Percentiles rank a stretch among this genome's conserved stretches.
Evolutionary conservation across 2,113 vertebrate genomes (phyloP).

Genomic region (Danionella cerebrum): DNA sequence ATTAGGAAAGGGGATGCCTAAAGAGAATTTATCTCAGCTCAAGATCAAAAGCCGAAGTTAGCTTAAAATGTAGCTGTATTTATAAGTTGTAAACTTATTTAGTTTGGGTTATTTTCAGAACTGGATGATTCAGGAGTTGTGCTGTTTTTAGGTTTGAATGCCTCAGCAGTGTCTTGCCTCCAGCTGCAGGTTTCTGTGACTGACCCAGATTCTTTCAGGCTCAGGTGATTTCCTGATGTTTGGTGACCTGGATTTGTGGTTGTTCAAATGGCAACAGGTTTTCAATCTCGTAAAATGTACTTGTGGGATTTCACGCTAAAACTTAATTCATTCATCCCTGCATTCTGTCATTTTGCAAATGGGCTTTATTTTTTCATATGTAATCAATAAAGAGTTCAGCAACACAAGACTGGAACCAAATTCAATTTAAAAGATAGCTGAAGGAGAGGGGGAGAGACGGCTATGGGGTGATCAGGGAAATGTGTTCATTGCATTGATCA

Average conservation of each 20-base stretch:
- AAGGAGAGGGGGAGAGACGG: neutral
- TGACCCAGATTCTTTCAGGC: slow-evolving; percentile 16
- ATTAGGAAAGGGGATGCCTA: too few species aligned
- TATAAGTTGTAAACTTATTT: neutral
- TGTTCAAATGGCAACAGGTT: neutral
- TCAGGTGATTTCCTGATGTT: neutral
- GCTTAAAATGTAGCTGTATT: neutral
- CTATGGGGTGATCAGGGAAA: neutral
- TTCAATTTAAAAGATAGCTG: neutral
- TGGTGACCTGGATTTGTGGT: slow-evolving; percentile 10
- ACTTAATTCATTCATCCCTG: neutral
- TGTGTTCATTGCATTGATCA: slow-evolving; percentile 20
- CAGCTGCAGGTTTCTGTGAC: neutral
- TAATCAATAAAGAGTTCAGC: neutral
- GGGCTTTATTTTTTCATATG: neutral
- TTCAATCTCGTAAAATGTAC: neutral
- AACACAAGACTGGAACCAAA: neutral
- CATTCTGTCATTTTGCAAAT: neutral
- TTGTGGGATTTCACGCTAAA: too few species aligned
- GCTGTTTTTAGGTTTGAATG: neutral
- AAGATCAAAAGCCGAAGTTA: too few species aligned
- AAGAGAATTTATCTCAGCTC: too few species aligned
- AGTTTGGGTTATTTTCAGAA: neutral
- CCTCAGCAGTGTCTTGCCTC: neutral
- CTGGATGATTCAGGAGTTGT: neutral